Conservation (phyloP, 2,113 vertebrate species). For the Gyps fulvus region DNA sequence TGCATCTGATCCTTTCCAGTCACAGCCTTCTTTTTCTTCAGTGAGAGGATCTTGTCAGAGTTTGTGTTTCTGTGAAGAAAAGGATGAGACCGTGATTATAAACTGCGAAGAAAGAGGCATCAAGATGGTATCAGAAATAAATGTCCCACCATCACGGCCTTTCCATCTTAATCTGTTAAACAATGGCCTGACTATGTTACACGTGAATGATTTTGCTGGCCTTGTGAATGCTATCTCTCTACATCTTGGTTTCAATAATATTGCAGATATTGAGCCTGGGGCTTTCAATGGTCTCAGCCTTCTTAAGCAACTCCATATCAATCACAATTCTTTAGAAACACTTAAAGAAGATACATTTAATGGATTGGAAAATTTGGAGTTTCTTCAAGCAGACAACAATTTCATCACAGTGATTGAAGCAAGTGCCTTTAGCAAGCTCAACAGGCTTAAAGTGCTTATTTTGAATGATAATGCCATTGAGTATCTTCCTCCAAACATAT, state of each 20-base stretch:
- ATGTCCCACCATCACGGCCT: conserved; percentile 83
- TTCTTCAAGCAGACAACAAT: conserved; percentile 97
- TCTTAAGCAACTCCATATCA: conserved; percentile 95
- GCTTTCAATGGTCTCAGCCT: conserved; percentile 88
- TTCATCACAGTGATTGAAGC: conserved; percentile 94
- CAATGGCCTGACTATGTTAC: conserved; percentile 86
- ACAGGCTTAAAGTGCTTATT: conserved; percentile 95
- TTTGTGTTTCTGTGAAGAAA: conserved; percentile 89
- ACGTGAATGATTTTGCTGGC: conserved; percentile 84
- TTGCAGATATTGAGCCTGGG: conserved; percentile 92
- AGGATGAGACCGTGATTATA: conserved; percentile 86
- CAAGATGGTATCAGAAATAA: conserved; percentile 87
- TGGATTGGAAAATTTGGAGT: conserved; percentile 94
- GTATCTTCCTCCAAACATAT: conserved; percentile 91
- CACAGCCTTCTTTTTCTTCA: conserved; percentile 72
- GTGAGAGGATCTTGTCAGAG: conserved; percentile 82
- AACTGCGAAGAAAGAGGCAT: conserved; percentile 93
- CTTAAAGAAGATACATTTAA: conserved; percentile 94
- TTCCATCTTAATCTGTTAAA: conserved; percentile 94
- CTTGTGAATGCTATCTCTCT: conserved; percentile 87
- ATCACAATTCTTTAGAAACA: conserved; percentile 94
- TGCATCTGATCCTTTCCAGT: conserved; percentile 71
- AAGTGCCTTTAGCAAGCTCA: conserved; percentile 96
- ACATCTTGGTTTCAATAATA: conserved; percentile 94
- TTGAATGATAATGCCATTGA: conserved; percentile 96